Conservation (phyloP, 2,797 vertebrate species). For the Eidolon dupreanum region DNA sequence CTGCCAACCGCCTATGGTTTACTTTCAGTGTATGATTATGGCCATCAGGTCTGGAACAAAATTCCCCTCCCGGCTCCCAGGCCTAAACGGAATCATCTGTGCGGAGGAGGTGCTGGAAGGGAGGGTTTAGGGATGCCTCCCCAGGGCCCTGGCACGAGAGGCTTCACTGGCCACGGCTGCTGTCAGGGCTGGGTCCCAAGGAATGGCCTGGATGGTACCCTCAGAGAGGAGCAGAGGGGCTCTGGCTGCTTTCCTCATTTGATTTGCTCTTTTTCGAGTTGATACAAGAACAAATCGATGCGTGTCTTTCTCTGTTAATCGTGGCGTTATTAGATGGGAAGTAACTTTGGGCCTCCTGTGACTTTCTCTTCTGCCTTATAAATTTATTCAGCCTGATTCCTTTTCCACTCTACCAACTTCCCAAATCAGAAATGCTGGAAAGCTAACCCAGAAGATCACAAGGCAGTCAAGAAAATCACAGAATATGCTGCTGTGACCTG, state of each 20-base stretch:
- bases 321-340: slow-evolving; percentile 31
- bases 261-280: slow-evolving; percentile 3
- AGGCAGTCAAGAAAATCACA: not conserved
- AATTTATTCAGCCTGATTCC: not conserved
- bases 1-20: slow-evolving; percentile 54
- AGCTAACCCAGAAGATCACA: not conserved
- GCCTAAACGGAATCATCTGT: not conserved
- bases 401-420: not conserved
- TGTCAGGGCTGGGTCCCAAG: not conserved
- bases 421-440: not conserved
- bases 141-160: not conserved
- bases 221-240: not conserved
- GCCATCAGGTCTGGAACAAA: slow-evolving; percentile 64
- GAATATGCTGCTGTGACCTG: not conserved
- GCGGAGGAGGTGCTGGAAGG: not conserved
- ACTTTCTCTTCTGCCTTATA: not conserved
- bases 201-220: not conserved
- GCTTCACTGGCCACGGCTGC: no score
- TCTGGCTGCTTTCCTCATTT: not conserved
- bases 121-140: not conserved
- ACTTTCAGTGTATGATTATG: slow-evolving; percentile 70
- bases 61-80: slow-evolving; percentile 52
- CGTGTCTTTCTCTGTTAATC: slow-evolving; percentile 36
- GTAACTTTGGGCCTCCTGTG: not conserved
- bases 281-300: slow-evolving; percentile 30